Evolutionary conservation across 2,888 invertebrate genomes (phyloP), one percentile per base, ranked within the genome.

Genomic region (Ophion ventricosus): DNA sequence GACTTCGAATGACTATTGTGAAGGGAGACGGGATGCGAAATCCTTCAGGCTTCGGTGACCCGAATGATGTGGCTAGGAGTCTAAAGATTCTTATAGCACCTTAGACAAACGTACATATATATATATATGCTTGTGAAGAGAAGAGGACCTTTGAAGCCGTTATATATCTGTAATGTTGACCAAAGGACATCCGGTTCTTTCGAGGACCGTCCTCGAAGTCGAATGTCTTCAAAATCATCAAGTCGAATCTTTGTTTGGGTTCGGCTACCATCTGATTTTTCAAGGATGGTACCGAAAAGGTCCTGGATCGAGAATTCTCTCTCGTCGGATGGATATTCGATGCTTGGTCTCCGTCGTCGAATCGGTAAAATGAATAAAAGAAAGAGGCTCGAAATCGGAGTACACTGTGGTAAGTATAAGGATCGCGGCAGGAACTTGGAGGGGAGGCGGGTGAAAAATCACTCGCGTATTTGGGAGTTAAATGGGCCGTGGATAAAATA

Each of bases 401-500:
- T 63, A 59, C 54, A 43, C 43, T 14, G 2, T 43, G 35, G 35
- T 35, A 8, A 14, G 43, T 43, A 43, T 17, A 14, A 43, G 54
- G 35, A 63, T 25, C 29, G 8, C 56, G 66, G 67, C 72, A 78
- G 72, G 70, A 63, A 40, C 29, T n/a, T n/a, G 67, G 83, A 59
- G 66, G 76, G 82, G 86, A 80, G 79, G 70, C 57, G 76, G 49
- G 69, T 79, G 81, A 87, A 83, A 85, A 89, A 87, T 87, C 84
- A 86, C 87, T 87, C 81, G 87, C 83, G 85, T 88, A 89, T 90
- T 90, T 88, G 88, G 88, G 89, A 90, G 90, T 90, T 91, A 91
- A 91, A 90, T 90, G 89, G 88, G 82, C 87, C 88, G 87, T 89
- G 88, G 87, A 89, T 90, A 90, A 90, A 91, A 90, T 90, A 90